Percentiles rank a stretch among this genome's conserved stretches.
Evolutionary conservation across 1,140 invertebrate genomes (phyloP).

Genomic region (Mya arenaria): DNA sequence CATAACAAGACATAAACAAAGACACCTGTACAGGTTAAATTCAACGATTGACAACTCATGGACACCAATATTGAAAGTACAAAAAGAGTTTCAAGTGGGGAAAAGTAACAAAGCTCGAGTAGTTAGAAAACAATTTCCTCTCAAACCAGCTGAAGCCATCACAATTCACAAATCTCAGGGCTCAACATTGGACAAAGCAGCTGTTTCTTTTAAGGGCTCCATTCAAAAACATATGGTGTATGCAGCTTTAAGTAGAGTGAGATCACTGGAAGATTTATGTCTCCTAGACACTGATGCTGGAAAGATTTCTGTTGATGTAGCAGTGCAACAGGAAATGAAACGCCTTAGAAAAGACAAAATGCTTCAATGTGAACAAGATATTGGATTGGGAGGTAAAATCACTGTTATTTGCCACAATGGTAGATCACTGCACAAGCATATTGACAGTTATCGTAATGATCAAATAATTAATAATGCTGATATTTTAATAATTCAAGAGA

Average conservation of each 20-base stretch:
- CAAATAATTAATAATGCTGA: background rate
- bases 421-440: slow-evolving; percentile 26
- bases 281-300: slow-evolving; percentile 33
- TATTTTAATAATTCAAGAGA: slow-evolving; percentile 32
- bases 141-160: slow-evolving; percentile 41
- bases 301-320: slow-evolving; percentile 20
- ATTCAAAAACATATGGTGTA: slow-evolving; percentile 44
- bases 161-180: slow-evolving; percentile 52
- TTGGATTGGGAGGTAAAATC: background rate
- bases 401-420: slow-evolving; percentile 23
- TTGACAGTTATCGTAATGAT: slow-evolving; percentile 5
- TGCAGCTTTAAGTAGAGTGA: slow-evolving; percentile 47
- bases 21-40: slow-evolving; percentile 3
- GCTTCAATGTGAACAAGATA: background rate
- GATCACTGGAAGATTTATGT: slow-evolving; percentile 8
- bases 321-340: slow-evolving; percentile 29
- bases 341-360: background rate
- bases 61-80: slow-evolving; percentile 39
- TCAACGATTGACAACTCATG: slow-evolving; percentile 36
- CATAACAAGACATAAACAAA: background rate
- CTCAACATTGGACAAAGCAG: slow-evolving; percentile 27
- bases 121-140: slow-evolving; percentile 47
- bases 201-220: slow-evolving; percentile 27
- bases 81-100: slow-evolving; percentile 44
- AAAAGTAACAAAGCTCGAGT: slow-evolving; percentile 29